These are phyloP conservation scores for Pteruthius melanotis DNA, from an alignment of 2,113 vertebrate species.

Conservation along the genomic window DNA sequence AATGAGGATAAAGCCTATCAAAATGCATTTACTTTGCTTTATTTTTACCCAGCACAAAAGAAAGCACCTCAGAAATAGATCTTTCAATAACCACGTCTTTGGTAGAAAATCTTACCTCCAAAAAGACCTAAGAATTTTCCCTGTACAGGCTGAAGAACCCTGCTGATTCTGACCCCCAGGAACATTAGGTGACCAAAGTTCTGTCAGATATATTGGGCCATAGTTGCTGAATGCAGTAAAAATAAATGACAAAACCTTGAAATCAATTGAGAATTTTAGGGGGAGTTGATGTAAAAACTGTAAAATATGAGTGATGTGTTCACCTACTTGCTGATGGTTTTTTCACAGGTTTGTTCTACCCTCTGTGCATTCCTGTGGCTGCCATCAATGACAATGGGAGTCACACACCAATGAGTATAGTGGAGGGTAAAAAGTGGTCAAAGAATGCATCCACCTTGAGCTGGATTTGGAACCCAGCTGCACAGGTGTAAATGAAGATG, in stretches of 20 bases:
- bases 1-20: not conserved
- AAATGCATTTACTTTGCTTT: not conserved
- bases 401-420: not conserved
- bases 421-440: accelerated
- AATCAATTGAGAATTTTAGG: not conserved
- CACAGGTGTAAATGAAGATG: not conserved
- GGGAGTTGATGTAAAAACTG: not conserved
- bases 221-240: not conserved
- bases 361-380: not conserved
- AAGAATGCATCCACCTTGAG: accelerated
- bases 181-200: not conserved
- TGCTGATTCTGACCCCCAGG: not conserved
- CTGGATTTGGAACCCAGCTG: not conserved
- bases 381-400: not conserved
- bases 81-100: not conserved
- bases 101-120: not conserved
- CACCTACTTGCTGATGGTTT: not conserved
- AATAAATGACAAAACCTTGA: not conserved
- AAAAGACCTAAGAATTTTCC: not conserved
- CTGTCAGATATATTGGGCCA: not conserved
- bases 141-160: not conserved
- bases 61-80: not conserved
- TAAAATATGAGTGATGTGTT: not conserved
- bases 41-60: not conserved
- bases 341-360: not conserved